Evolutionary conservation across 2,113 vertebrate species (phyloP).

Genomic region (Ancistrus triradiatus): DNA sequence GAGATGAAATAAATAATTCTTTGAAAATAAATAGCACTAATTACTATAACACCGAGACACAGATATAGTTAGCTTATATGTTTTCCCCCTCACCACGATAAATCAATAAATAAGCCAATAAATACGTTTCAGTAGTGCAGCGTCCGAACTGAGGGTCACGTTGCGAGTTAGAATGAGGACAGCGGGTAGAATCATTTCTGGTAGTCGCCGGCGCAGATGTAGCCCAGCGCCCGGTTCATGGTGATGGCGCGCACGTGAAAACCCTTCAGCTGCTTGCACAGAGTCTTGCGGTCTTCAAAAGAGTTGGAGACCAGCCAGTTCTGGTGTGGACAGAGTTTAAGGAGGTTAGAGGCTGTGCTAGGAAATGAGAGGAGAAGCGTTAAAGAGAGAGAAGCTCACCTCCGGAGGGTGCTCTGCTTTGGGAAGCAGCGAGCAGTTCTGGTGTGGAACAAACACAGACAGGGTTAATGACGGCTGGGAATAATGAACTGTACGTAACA

Average conservation of each 20-base stretch:
- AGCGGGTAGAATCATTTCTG: slow-evolving; percentile 39
- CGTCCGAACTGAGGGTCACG: slow-evolving; percentile 9
- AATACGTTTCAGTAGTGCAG: slow-evolving; percentile 13
- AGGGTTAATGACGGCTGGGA: no score
- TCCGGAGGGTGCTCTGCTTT: neutral
- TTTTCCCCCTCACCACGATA: neutral
- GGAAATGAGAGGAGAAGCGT: no score
- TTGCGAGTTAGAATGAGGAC: slow-evolving; percentile 14
- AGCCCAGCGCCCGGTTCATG: slow-evolving; percentile 72
- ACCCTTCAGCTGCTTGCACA: slow-evolving; percentile 73
- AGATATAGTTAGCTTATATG: slow-evolving; percentile 36
- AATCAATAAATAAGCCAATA: slow-evolving; percentile 18
- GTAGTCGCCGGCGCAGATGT: slow-evolving; percentile 63
- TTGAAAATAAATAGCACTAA: slow-evolving; percentile 30
- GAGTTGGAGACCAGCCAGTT: slow-evolving; percentile 25
- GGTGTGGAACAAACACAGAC: no score
- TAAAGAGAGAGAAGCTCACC: neutral
- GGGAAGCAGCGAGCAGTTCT: slow-evolving; percentile 6
- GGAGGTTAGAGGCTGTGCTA: neutral
- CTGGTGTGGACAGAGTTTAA: neutral
- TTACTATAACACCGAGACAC: slow-evolving; percentile 1
- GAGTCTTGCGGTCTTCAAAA: slow-evolving; percentile 56
- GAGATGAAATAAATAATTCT: slow-evolving; percentile 50
- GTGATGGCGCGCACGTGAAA: slow-evolving; percentile 74
- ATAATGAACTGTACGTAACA: no score